Evolutionary conservation across 2,888 invertebrate genomes (phyloP).

Genomic region (Margaritifera margaritifera): DNA sequence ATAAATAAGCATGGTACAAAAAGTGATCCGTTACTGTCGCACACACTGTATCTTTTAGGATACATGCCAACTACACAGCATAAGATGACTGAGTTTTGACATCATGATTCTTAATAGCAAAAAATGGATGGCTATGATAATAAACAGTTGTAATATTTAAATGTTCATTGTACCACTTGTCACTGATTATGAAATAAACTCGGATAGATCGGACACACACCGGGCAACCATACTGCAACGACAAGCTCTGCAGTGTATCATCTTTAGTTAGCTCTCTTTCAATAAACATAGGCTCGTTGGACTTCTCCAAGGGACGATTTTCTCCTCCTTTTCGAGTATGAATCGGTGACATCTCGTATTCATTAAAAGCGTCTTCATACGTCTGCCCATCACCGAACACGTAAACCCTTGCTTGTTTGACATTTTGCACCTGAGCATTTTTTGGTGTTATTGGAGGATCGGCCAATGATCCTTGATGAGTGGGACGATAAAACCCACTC

Average conservation of each 20-base stretch:
- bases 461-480: background rate
- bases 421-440: slow-evolving; percentile 59
- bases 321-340: slow-evolving; percentile 43
- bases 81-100: no score
- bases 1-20: no score
- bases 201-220: slow-evolving; percentile 25
- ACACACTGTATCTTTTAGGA: no score
- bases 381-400: slow-evolving; percentile 63
- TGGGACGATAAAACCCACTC: slow-evolving; percentile 18
- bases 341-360: slow-evolving; percentile 61
- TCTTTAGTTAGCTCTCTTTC: slow-evolving; percentile 57
- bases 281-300: slow-evolving; percentile 46
- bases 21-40: no score
- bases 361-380: slow-evolving; percentile 49
- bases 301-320: slow-evolving; percentile 14
- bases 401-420: slow-evolving; percentile 59
- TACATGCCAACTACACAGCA: no score
- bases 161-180: no score
- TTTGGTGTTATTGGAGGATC: slow-evolving; percentile 20
- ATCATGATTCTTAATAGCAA: no score
- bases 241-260: slow-evolving; percentile 62
- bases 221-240: slow-evolving; percentile 65
- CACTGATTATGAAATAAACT: slow-evolving; percentile 2
- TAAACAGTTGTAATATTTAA: no score
- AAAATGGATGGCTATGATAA: no score